Evolutionary conservation across 2,113 vertebrate genomes (phyloP), one percentile per base, ranked within the genome.

Genomic region (Puntigrus tetrazona): DNA sequence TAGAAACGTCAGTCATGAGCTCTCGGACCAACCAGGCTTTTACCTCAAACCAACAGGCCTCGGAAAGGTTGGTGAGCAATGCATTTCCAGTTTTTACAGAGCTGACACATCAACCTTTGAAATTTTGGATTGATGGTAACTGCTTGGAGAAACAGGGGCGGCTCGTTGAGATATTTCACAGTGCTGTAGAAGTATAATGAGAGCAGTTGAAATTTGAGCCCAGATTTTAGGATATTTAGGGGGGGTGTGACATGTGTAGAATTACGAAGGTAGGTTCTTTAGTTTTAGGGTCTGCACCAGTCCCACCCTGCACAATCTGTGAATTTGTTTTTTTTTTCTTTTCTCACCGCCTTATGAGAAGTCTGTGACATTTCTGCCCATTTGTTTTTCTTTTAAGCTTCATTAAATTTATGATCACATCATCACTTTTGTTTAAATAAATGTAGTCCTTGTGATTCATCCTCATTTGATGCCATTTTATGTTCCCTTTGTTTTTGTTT

Each of bases 261-360:
- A 25, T 87, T 76, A 31, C 36, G 84, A 92, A 98, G 97, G 96
- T 99, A 99, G 96, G 96, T 98, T 94, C 92, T 89, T 86, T 94
- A 94, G 92, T 90, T 94, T 94, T 86, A 92, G 95, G 94, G 89
- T 92, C 92, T 86, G 86, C 87, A 86, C 91, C 74, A 92, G 88
- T 91, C 93, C 94, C 92, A 89, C 86, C 92, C 93, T 95, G 91
- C 91, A 92, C 94, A 92, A 92, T 92, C 88, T 93, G 92, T 86
- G 38, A 43, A 79, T 95, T 90, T 89, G 79, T 87, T 85, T 89
- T 91, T 91, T 73, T 6, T 94, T 95, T 88, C 67, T 69, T 95
- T 95, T 88, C 67, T 69, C 95, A 95, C 85, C 47, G 61, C 92
- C 89, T 92, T 85, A 94, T 92, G 89, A 78, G 93, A 94, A 93